Evolutionary conservation across 1,140 invertebrate species (phyloP), one percentile per base, ranked within the genome.

Genomic region (Periplaneta americana): DNA sequence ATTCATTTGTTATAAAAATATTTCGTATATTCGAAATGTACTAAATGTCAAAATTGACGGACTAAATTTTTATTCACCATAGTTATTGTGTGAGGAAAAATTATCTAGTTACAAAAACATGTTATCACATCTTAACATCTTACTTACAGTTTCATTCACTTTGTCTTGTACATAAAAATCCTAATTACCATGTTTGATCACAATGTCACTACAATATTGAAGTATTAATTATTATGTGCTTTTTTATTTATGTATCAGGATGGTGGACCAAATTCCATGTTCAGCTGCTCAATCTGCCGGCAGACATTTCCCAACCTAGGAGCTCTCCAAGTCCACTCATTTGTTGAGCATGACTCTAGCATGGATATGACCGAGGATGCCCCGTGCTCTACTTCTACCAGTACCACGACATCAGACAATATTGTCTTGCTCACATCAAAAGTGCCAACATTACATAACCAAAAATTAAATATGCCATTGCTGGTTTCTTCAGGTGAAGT

Each of bases 301-400:
- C n/a, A 34, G 31, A 57, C 31, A 18, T 80, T 80, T 37, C 48
- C 57, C 5, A 57, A 74, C 33, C 17, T 57, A 22, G 79, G 79
- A 31, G 57, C 66, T 31, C 36, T 80, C 15, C 79, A 75, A 34
- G 33, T 80, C 22, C 79, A 80, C n/a, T 15, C n/a, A 15, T 34
- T 80, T 34, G 57, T 80, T 4, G 79, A 80, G 18, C 79, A 80
- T 74, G 79, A 66, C 48, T 66, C 48, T 22, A 74, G 34, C 79
- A 74, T 28, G 17, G 34, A 66, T 13, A 80, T 34, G 76, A 36
- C 11, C 22, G n/a, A 34, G 76, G 34, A 34, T 34, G 28, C n/a
- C 22, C 37, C 34, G 28, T n/a, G 18, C 33, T 35, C 35, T n/a
- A 28, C 76, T 36, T 13, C 76, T 36, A 1, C 76, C 35, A 35